These are phyloP conservation scores for Erannis defoliaria DNA, from an alignment of 2,888 invertebrate genomes.

Conservation along the genomic window DNA sequence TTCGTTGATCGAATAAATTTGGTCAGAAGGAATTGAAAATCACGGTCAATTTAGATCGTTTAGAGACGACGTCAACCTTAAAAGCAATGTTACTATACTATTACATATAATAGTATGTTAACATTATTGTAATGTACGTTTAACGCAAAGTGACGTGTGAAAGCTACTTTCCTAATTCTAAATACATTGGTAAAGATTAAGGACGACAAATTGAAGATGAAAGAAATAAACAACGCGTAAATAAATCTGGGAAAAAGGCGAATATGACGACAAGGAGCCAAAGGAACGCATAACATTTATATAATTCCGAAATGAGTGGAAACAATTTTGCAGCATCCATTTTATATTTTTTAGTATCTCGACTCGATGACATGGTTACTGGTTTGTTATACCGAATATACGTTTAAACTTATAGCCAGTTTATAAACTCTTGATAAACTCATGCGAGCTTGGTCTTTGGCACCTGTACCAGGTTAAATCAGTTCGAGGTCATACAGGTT, in stretches of 20 bases:
- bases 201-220: neutral
- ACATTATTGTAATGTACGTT: neutral
- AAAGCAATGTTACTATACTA: neutral
- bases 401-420: slow-evolving; percentile 12
- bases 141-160: neutral
- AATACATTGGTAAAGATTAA: neutral
- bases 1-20: slow-evolving; percentile 23
- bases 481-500: slow-evolving; percentile 21
- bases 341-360: slow-evolving; percentile 23
- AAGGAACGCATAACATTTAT: neutral
- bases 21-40: slow-evolving; percentile 27
- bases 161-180: neutral
- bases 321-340: neutral
- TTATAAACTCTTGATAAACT: slow-evolving; percentile 30
- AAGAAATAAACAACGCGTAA: neutral
- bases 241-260: neutral
- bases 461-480: slow-evolving; percentile 24
- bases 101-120: too few relatives aligned
- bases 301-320: slow-evolving; percentile 9
- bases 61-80: neutral
- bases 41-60: slow-evolving; percentile 18
- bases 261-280: neutral
- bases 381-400: slow-evolving; percentile 35
- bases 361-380: slow-evolving; percentile 34
- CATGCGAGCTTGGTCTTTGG: slow-evolving; percentile 32